These are phyloP conservation scores for Gila robusta DNA, from an alignment of 2,797 vertebrate genomes.

Conservation along the genomic window DNA sequence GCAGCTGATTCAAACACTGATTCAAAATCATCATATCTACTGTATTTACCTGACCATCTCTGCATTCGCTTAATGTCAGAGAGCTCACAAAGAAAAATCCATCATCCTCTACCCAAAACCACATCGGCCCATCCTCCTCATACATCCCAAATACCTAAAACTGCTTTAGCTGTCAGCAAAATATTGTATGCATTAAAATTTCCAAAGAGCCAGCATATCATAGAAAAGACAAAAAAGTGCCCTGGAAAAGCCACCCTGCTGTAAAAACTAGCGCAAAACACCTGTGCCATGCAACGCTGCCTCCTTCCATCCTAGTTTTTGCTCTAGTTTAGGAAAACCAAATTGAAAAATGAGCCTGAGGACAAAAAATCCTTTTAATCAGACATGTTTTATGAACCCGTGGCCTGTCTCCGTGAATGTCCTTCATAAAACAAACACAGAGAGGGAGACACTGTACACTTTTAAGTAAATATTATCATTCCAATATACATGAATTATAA, in stretches of 20 bases:
- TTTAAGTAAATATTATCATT: slow-evolving; percentile 33
- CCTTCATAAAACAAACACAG: slow-evolving; percentile 37
- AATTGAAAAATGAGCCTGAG: slow-evolving; percentile 54
- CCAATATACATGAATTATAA: slow-evolving; percentile 39
- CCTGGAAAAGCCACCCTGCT: slow-evolving; percentile 60
- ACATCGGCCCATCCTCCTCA: not conserved
- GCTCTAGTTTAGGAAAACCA: slow-evolving; percentile 28
- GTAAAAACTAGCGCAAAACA: slow-evolving; percentile 25
- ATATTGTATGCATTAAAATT: not conserved
- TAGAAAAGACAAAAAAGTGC: slow-evolving; percentile 60
- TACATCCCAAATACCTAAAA: slow-evolving; percentile 52
- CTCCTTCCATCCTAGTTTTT: not conserved
- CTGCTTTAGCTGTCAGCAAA: slow-evolving; percentile 40
- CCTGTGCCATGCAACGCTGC: not conserved
- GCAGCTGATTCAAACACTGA: slow-evolving; percentile 45
- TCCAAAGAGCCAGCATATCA: slow-evolving; percentile 10
- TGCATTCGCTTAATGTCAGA: slow-evolving; percentile 66
- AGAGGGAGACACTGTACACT: slow-evolving; percentile 7
- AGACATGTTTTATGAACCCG: slow-evolving; percentile 37
- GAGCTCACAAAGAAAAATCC: slow-evolving; percentile 68
- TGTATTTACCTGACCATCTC: slow-evolving; percentile 64
- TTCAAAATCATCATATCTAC: slow-evolving; percentile 59
- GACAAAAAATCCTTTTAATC: slow-evolving; percentile 53
- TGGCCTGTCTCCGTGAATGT: slow-evolving; percentile 15
- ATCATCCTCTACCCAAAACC: slow-evolving; percentile 48